A percentile compares a stretch with the other conserved stretches of the same genome.
Evolutionary conservation across 2,113 vertebrate genomes (phyloP).

Genomic region (Centropus unirufus): DNA sequence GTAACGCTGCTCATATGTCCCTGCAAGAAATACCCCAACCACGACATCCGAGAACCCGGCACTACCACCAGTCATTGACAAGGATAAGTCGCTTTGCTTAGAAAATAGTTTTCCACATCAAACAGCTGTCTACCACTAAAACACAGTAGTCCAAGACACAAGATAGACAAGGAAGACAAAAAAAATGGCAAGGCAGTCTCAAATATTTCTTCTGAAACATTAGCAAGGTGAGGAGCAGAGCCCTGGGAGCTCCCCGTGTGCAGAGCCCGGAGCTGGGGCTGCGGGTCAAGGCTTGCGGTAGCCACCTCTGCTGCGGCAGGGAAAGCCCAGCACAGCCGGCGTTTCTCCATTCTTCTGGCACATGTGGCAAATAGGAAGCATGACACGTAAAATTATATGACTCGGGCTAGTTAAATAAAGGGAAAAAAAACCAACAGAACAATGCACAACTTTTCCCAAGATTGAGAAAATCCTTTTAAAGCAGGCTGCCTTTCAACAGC

Average conservation of each 20-base stretch:
- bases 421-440: neutral
- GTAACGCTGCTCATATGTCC: neutral
- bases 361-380: neutral
- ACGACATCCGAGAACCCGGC: neutral
- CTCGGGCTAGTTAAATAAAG: neutral
- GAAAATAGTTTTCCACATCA: neutral
- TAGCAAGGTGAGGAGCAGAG: too few species aligned
- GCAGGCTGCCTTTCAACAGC: neutral
- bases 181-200: neutral
- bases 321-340: neutral
- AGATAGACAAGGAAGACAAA: neutral
- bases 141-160: neutral
- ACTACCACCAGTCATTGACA: neutral
- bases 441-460: neutral
- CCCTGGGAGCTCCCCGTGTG: too few species aligned
- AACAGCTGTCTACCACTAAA: neutral
- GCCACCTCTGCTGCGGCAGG: neutral
- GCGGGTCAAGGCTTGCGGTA: too few species aligned
- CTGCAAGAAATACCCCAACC: neutral
- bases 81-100: neutral
- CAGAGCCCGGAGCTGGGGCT: too few species aligned
- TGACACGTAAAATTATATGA: neutral
- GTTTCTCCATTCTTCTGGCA: rapidly evolving
- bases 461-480: neutral
- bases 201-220: too few species aligned